Evolutionary conservation across 1,140 invertebrate species (phyloP), one percentile per base, ranked within the genome.

Genomic region (Drosophila teissieri): DNA sequence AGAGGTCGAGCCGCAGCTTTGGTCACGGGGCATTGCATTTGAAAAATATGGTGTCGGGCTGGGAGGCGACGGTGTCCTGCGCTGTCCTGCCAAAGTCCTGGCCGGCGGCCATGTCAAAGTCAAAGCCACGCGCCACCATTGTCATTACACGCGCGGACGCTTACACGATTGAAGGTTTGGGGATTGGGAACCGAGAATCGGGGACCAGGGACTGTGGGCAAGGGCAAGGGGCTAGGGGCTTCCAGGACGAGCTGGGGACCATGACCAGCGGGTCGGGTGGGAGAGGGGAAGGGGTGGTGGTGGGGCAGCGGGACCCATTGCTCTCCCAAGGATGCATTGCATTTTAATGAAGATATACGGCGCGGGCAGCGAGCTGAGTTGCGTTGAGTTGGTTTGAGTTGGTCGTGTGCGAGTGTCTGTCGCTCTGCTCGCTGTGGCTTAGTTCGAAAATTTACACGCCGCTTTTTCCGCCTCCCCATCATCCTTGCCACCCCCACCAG

Each of bases 321-420:
- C 60, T 62, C 78, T 70, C 68, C 52, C 60, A 83, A 80, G 79
- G 68, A 80, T 89, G 80, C 80, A 89, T 83, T 88, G 83, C 84
- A 88, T 89, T 88, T 88, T 88, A 88, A 88, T 88, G 83, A 88
- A 88, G 83, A 88, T 84, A 70, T 83, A 88, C 76, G 63, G 60
- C 56, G 48, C 64, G 46, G 45, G 61, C 61, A 45, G 64, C 45
- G 45, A 65, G 64, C 27, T 63, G 63, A 63, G 57, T 64, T 37
- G 58, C 46, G 46, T 44, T 53, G 55, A 46, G 36, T 31, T 31
- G 27, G 36, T 27, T 49, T 52, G 51, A 45, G 39, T 69, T 70
- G 14, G 44, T 39, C 48, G 36, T 45, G 58, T 48, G 70, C 31
- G 54, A 53, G 57, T 78, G 82, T 54, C 61, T 72, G 53, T 48